Base-by-base conservation (phyloP, 1,140 invertebrate species). In the Aricia agestis region DNA sequence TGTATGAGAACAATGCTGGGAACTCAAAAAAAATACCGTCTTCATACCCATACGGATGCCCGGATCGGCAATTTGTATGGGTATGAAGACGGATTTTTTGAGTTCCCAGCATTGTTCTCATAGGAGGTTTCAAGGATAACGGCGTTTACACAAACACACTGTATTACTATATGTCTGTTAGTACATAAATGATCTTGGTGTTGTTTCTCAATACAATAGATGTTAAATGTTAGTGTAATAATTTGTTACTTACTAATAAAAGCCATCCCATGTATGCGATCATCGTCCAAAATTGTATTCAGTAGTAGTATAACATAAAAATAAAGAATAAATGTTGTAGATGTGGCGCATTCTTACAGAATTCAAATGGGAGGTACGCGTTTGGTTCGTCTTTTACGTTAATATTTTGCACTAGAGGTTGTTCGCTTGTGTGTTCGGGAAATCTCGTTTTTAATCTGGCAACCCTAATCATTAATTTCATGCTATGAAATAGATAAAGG, bases 341-440 rank as follows among this genome's bases (percentile, higher is more conserved):
- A 63, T 63, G 18, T 63, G 59, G 59, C 59, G 59, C 17, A 11
- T 25, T 63, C 59, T 63, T 63, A 63, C 59, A 63, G 19, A 63
- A 63, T 63, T 11, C 18, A 63, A 19, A 63, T 63, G 59, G 59
- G 59, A 63, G 59, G 59, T 63, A 63, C 18, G 59, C 18, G 17
- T 63, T 63, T 63, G 18, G 59, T 63, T 52, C 45, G 45, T 52
- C 45, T 15, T 52, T 63, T 63, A 63, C n/a, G 17, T 25, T 63
- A 63, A 63, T 63, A 25, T 19, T 45, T 45, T 52, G 18, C 19
- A 17, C 59, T 63, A 63, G 59, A 59, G 58, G 58, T 17, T 31
- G 6, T 19, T 25, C 18, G 18, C 59, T 18, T 25, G 59, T 63
- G 59, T 63, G 59, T 18, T 63, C 11, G 18, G 19, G 18, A 19